phyloP scores from a whole-genome alignment of 37 sponge, comb jelly and placozoan genomes.

The Oscarella lobularis region DNA sequence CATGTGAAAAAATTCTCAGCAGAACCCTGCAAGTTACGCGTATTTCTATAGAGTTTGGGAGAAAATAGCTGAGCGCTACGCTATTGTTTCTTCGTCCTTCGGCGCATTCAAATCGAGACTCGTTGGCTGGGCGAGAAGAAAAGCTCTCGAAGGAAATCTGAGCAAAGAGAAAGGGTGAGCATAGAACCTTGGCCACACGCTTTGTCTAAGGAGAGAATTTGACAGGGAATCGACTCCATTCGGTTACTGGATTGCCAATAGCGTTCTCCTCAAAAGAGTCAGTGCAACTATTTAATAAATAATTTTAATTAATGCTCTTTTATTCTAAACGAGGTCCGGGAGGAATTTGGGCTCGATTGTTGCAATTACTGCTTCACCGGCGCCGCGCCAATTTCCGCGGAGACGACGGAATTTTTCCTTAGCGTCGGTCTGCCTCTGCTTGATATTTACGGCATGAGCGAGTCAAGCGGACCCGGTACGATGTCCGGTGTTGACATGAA shows the following conservation, averaged over 20 bases:
- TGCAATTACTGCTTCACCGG: slow-evolving; percentile 34
- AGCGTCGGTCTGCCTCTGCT: slow-evolving; percentile 69
- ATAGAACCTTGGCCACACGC: too few relatives aligned
- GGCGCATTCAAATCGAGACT: not conserved
- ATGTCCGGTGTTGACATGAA: slow-evolving; percentile 47
- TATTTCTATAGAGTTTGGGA: slow-evolving; percentile 1
- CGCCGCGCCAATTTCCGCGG: slow-evolving; percentile 72
- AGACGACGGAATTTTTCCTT: slow-evolving; percentile 75
- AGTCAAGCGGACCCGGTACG: slow-evolving; percentile 82
- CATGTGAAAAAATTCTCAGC: too few relatives aligned
- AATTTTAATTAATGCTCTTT: slow-evolving; percentile 12
- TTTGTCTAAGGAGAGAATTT: too few relatives aligned
- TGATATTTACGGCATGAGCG: slow-evolving; percentile 87
- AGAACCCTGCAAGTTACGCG: too few relatives aligned
- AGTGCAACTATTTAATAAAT: not conserved
- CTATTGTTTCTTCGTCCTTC: not conserved
- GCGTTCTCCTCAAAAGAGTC: slow-evolving; percentile 14
- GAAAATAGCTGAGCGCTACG: not conserved
- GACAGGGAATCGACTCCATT: too few relatives aligned
- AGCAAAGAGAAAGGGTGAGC: not conserved
- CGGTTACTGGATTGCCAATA: slow-evolving; percentile 80
- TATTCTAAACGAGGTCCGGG: slow-evolving; percentile 48
- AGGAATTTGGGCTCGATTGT: slow-evolving; percentile 61
- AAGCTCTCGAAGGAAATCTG: not conserved
- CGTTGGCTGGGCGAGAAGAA: not conserved